phyloP scores from a whole-genome alignment of 2,113 vertebrate species.

The Psilopogon haemacephalus region DNA sequence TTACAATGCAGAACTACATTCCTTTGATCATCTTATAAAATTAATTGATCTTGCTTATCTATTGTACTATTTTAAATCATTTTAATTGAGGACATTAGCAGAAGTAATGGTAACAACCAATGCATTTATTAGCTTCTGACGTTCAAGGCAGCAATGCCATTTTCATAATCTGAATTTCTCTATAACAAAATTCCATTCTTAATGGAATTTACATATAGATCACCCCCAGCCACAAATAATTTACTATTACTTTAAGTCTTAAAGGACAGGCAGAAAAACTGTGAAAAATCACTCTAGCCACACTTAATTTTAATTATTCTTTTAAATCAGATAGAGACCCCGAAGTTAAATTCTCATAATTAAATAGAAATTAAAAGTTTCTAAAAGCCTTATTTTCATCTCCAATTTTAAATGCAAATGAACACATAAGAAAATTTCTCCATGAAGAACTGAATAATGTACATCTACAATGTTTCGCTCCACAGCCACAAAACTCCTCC shows the following conservation, averaged over 20 bases:
- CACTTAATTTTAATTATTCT: conserved; percentile 97
- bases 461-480: not conserved
- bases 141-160: conserved; percentile 74
- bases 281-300: conserved; percentile 85
- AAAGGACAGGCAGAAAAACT: conserved; percentile 80
- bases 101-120: conserved; percentile 85
- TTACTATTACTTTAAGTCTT: conserved; percentile 87
- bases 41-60: conserved; percentile 89
- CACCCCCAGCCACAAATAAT: conserved; percentile 87
- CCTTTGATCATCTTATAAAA: conserved; percentile 87
- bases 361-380: conserved; percentile 88
- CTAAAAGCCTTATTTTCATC: conserved; percentile 78
- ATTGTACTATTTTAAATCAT: conserved; percentile 89
- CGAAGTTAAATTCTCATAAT: conserved; percentile 84
- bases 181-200: conserved; percentile 82
- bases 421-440: conserved; percentile 31
- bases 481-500: not conserved
- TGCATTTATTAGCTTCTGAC: conserved; percentile 80
- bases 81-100: conserved; percentile 89
- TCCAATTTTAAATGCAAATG: conserved; percentile 82
- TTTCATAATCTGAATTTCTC: conserved; percentile 86
- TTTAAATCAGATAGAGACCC: conserved; percentile 89
- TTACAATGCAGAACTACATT: conserved; percentile 79
- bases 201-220: conserved; percentile 89
- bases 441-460: conserved; percentile 7